Conservation (phyloP, 1,140 invertebrate genomes). For the Drosophila ercepeae region DNA sequence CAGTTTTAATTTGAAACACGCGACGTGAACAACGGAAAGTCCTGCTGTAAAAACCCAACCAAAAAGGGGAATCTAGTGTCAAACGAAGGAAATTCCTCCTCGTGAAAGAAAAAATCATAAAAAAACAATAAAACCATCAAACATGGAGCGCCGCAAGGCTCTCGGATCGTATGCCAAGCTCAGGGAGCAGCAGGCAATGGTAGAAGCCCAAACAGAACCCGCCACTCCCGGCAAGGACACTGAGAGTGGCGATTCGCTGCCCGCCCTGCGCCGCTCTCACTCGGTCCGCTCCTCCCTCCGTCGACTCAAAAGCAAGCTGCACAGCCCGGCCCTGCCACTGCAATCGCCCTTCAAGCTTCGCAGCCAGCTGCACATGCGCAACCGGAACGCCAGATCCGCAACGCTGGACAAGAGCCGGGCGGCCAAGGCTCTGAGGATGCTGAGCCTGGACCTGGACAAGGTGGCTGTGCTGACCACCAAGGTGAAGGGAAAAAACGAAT, state of each 20-base stretch:
- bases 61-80: background rate
- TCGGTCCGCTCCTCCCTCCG: constrained; percentile 90
- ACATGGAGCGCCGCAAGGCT: constrained; percentile 73
- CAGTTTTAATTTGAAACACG: constrained; percentile 57
- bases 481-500: constrained; percentile 56
- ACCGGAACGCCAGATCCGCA: constrained; percentile 31
- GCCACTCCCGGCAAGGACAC: constrained; percentile 63
- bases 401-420: constrained; percentile 56
- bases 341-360: constrained; percentile 79
- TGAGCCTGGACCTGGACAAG: constrained; percentile 60
- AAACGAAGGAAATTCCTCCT: background rate
- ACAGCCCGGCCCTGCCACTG: constrained; percentile 59
- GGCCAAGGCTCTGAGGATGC: constrained; percentile 52
- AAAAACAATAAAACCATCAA: constrained; percentile 21
- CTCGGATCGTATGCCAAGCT: constrained; percentile 69
- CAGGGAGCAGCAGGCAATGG: constrained; percentile 65
- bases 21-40: constrained; percentile 57
- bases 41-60: constrained; percentile 33
- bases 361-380: constrained; percentile 63
- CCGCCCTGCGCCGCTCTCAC: constrained; percentile 86
- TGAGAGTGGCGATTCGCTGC: constrained; percentile 53
- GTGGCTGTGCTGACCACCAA: constrained; percentile 65
- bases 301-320: constrained; percentile 85
- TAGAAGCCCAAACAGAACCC: constrained; percentile 41
- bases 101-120: background rate